Evolutionary conservation across 2,113 vertebrate species (phyloP), one percentile per base, ranked within the genome.

Genomic region (Colinus virginianus): DNA sequence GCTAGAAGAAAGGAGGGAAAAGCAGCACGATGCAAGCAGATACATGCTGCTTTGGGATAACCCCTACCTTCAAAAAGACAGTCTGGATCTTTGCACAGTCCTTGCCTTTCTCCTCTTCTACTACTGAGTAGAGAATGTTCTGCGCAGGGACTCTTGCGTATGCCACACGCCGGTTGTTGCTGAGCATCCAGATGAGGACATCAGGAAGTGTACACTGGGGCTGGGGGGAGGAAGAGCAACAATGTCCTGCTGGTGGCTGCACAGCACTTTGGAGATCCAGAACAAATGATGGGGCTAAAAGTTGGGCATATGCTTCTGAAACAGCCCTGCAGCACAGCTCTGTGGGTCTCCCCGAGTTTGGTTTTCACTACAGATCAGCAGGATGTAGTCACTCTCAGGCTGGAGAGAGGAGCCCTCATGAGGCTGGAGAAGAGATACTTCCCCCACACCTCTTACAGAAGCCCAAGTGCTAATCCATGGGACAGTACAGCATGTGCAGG

Each of bases 141-240:
- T 98, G 97, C 13, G 98, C 96, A 15, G 99, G 98, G 53, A 99
- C 97, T 64, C 98, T 97, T 62, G 98, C 93, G 6, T 98, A 99
- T 10, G 99, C 98, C 89, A 99, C 94, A 21, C 98, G 97, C 78
- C 96, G 98, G 43, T 79, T 97, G 43, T 97, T 98, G 49, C 97
- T 98, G 87, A 99, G 88, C 98, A 99, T 98, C 99, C 99, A 99
- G 58, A 99, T 51, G 18, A 99, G 98, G n/a, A 98, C 98, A 30
- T 99, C 99, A 0, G 98, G 99, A 59, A 99, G 97, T 9, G 98
- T 98, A 64, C 97, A 97, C 96, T 99, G 99, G 11, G 99, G 99
- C 99, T 99, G 96, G 20, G 59, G 49, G 51, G 17, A 85, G n/a
- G 23, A 22, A 30, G 25, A 40, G 36, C 22, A 32, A 11, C 78